phyloP scores from a whole-genome alignment of 1,140 invertebrate genomes.

The Drosophila nannoptera region DNA sequence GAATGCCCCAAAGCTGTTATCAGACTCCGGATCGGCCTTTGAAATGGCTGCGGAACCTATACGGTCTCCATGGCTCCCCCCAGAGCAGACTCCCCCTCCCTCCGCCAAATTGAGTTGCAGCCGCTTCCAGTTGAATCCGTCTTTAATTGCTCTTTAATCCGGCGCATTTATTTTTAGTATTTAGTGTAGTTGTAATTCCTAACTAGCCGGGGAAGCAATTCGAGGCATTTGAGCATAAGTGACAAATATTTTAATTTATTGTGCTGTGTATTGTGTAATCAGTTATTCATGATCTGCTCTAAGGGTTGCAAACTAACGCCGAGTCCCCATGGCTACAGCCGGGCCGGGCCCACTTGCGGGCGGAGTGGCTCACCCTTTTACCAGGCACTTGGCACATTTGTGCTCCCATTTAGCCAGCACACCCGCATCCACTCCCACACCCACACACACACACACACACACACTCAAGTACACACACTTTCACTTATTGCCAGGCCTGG shows the following conservation, averaged over 20 bases:
- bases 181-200: conserved; percentile 22
- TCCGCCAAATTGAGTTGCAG: too few species aligned
- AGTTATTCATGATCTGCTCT: conserved; percentile 63
- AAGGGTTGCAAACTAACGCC: conserved; percentile 56
- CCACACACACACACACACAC: conserved; percentile 19
- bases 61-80: neutral
- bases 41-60: neutral
- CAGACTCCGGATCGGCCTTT: conserved; percentile 1
- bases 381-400: conserved; percentile 39
- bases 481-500: conserved; percentile 55
- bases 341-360: conserved; percentile 8
- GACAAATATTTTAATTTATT: conserved; percentile 72
- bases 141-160: conserved; percentile 29
- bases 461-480: conserved; percentile 49
- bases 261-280: conserved; percentile 53
- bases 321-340: conserved; percentile 20
- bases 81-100: too few species aligned
- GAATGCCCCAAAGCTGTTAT: neutral
- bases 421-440: too few species aligned
- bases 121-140: neutral
- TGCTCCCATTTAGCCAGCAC: conserved; percentile 31
- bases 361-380: conserved; percentile 30
- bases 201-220: conserved; percentile 39
- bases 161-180: conserved; percentile 15
- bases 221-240: conserved; percentile 32